Percentiles rank a stretch among this genome's conserved stretches.
These are phyloP conservation scores for Andrena praecox DNA, from an alignment of 2,888 invertebrate species.

Conservation along the genomic window DNA sequence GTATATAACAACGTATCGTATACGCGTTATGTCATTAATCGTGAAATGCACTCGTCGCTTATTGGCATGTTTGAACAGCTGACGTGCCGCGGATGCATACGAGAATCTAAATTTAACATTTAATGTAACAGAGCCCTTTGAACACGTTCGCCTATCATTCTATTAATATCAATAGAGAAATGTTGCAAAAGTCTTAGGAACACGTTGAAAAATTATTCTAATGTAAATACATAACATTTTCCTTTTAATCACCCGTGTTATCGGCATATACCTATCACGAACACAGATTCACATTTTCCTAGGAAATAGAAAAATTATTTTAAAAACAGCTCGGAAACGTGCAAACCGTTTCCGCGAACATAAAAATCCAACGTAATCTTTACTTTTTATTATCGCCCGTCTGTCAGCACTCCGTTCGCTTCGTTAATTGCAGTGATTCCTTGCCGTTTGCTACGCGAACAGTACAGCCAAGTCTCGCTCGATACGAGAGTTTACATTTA, in stretches of 20 bases:
- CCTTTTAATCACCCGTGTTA: constrained; percentile 24
- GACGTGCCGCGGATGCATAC: constrained; percentile 15
- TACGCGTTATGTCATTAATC: constrained; percentile 29
- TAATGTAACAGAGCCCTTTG: constrained; percentile 59
- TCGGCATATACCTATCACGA: constrained; percentile 9
- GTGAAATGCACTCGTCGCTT: constrained; percentile 43
- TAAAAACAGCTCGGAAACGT: constrained; percentile 25
- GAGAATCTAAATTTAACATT: constrained; percentile 37
- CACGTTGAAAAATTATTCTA: constrained; percentile 56
- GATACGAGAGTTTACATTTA: background rate
- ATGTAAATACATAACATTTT: constrained; percentile 51
- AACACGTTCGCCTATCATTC: constrained; percentile 33
- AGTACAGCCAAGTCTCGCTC: constrained; percentile 23
- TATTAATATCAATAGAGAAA: constrained; percentile 42
- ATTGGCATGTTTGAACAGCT: constrained; percentile 51
- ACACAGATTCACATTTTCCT: constrained; percentile 18
- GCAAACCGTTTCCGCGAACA: constrained; percentile 24
- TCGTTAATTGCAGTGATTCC: constrained; percentile 16
- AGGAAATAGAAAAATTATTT: constrained; percentile 26
- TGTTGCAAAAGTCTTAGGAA: constrained; percentile 56
- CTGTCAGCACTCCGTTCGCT: constrained; percentile 36
- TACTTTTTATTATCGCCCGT: constrained; percentile 35
- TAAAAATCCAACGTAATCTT: constrained; percentile 29
- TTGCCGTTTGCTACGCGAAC: constrained; percentile 19
- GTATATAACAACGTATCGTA: constrained; percentile 13